These are phyloP conservation scores for Chelonoidis abingdonii DNA, from an alignment of 2,113 vertebrate species.

Conservation along the genomic window DNA sequence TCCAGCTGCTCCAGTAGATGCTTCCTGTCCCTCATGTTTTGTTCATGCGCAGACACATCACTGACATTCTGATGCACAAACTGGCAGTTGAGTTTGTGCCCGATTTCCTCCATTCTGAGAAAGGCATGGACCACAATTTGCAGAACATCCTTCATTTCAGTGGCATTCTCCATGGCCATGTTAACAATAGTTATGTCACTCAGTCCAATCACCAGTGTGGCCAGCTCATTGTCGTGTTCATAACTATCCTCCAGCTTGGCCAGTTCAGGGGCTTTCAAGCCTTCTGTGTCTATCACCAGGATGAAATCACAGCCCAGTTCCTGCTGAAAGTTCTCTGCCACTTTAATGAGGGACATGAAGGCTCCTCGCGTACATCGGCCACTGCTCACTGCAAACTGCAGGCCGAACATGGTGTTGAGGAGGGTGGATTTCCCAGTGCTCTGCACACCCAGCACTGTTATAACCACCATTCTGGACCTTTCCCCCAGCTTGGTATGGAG, in stretches of 20 bases:
- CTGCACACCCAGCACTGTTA: constrained; percentile 83
- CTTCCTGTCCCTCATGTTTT: constrained; percentile 73
- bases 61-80: constrained; percentile 81
- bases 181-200: constrained; percentile 80
- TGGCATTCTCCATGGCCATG: constrained; percentile 76
- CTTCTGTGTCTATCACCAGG: constrained; percentile 83
- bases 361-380: constrained; percentile 76
- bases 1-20: constrained; percentile 77
- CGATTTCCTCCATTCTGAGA: constrained; percentile 71
- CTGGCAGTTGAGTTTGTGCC: constrained; percentile 73
- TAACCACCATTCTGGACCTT: constrained; percentile 74
- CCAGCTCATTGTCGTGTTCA: constrained; percentile 78
- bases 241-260: constrained; percentile 25
- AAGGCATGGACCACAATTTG: constrained; percentile 76
- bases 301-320: constrained; percentile 84
- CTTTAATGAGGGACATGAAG: constrained; percentile 76
- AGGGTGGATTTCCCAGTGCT: constrained; percentile 86
- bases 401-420: constrained; percentile 86
- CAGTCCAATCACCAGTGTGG: constrained; percentile 77
- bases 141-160: constrained; percentile 71
- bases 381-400: constrained; percentile 78
- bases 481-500: constrained; percentile 72
- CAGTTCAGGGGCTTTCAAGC: constrained; percentile 43
- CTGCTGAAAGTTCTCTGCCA: constrained; percentile 74
- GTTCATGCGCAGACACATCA: constrained; percentile 76